phyloP scores from a whole-genome alignment of 23 tunicate species.

The Trididemnum miniatum region DNA sequence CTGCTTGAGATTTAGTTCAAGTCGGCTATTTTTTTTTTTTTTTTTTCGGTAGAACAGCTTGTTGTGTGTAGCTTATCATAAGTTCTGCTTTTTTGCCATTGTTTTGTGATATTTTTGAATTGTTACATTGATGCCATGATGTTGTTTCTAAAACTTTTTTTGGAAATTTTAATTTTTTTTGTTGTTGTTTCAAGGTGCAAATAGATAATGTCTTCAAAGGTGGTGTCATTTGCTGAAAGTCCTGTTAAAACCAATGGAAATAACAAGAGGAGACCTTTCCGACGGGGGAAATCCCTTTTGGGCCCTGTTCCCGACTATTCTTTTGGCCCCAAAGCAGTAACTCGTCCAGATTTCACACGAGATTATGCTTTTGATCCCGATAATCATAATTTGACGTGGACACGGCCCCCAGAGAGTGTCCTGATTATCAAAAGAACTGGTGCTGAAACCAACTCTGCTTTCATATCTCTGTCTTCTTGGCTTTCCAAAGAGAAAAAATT shows the following conservation, averaged over 20 bases:
- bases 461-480: constrained; percentile 36
- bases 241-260: background rate
- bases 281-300: constrained; percentile 30
- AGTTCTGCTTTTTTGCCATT: too few species aligned
- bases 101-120: too few species aligned
- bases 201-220: background rate
- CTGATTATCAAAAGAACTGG: constrained; percentile 62
- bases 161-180: too few species aligned
- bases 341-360: constrained; percentile 6
- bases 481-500: constrained; percentile 30
- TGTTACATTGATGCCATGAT: too few species aligned
- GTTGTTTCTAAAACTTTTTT: too few species aligned
- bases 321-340: constrained; percentile 72
- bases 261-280: background rate
- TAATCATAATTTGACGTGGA: constrained; percentile 59
- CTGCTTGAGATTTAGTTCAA: too few species aligned
- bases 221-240: background rate
- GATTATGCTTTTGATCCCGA: constrained; percentile 45
- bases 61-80: too few species aligned
- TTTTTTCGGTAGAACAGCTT: too few species aligned
- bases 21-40: too few species aligned
- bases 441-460: constrained; percentile 29
- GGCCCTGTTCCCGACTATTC: constrained; percentile 49
- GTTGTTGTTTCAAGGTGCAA: background rate
- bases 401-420: constrained; percentile 60